Evolutionary conservation across 2,888 invertebrate species (phyloP), one percentile per base, ranked within the genome.

Genomic region (Monoplex corrugatus): DNA sequence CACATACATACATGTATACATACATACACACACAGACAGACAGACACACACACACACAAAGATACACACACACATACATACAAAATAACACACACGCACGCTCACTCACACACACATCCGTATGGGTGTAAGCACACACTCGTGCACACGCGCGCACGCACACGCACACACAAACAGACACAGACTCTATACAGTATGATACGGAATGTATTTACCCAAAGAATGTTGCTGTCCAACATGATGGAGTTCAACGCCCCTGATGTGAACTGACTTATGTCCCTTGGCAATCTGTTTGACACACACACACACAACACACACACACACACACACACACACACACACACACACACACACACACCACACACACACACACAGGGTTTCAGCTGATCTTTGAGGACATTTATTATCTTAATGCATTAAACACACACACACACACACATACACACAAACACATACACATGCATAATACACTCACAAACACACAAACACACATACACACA

Each of bases 41-140:
- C 8, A 40, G 23, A 78, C 8, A 78, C 13, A 82, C 82, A 82
- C 23, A 43, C 43, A 35, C 72, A 32, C 35, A 8, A 32, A 1
- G 13, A 63, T n/a, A 63, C 63, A 63, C 63, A 63, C 63, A 63
- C 63, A 63, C 63, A 63, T n/a, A 63, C 63, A 63, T n/a, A 63
- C 16, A 23, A 28, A 68, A 28, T 2, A 10, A 28, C 28, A 68
- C 68, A 23, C 16, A 68, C 19, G n/a, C 28, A n/a, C n/a, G 8
- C 68, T n/a, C 19, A 68, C 68, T 16, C 57, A 2, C 38, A 16
- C 23, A 23, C 45, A 35, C 57, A 35, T 23, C 19, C 28, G 19
- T 16, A 75, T 38, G 16, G 35, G 23, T 13, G 19, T 5, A 32
- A 10, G 19, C 38, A 35, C 35, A 75, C 75, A 75, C 16, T 38